Percentiles rank a stretch among this genome's conserved stretches.
phyloP scores from a whole-genome alignment of 2,113 vertebrate species.

The Ctenomys sociabilis region DNA sequence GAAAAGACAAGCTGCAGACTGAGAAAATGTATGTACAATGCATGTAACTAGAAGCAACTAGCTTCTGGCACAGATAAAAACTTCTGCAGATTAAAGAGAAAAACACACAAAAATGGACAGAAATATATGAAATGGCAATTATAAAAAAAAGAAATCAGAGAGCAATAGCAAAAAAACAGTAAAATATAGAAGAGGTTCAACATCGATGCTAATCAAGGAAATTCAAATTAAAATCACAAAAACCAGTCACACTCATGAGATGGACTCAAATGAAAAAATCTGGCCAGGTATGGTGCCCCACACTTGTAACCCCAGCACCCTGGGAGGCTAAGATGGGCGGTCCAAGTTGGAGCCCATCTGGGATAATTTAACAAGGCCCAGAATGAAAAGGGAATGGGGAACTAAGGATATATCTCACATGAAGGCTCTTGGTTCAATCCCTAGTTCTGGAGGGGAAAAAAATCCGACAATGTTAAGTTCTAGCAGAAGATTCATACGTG shows the following conservation, averaged over 20 bases:
- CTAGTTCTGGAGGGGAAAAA: not conserved
- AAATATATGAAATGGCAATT: not conserved
- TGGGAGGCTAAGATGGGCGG: not conserved
- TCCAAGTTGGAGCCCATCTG: not conserved
- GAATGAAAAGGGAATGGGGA: not conserved
- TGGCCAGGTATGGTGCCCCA: not conserved
- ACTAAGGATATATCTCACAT: not conserved
- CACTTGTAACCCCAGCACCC: not conserved
- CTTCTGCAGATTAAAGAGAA: not conserved
- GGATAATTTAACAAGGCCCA: not conserved
- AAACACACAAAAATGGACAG: conserved; percentile 9
- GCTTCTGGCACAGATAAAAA: not conserved
- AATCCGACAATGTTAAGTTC: not conserved
- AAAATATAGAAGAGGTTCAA: not conserved
- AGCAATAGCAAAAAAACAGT: not conserved
- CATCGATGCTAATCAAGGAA: not conserved
- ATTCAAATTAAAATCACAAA: conserved; percentile 20
- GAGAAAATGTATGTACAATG: not conserved
- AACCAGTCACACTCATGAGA: not conserved
- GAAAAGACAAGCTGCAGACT: not conserved
- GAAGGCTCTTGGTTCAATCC: not conserved
- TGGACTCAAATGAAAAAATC: not conserved
- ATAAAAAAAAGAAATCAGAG: conserved; percentile 15
- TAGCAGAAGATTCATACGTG: not conserved
- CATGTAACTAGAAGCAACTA: not conserved